phyloP scores from a whole-genome alignment of 2,888 invertebrate species.

The Tetragnatha montana region DNA sequence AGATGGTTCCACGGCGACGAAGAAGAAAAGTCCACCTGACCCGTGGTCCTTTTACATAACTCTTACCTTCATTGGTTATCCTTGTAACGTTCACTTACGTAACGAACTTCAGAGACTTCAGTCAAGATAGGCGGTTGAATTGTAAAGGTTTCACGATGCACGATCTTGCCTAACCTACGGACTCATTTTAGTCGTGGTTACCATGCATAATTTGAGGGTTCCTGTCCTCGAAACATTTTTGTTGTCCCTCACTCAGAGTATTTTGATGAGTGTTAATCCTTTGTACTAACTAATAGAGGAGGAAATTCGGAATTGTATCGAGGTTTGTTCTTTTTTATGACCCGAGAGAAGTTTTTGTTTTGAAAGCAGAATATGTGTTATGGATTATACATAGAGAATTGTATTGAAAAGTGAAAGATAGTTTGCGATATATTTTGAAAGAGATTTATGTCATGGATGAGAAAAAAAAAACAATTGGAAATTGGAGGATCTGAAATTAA shows the following conservation, averaged over 20 bases:
- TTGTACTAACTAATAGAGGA: too few species aligned
- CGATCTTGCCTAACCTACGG: neutral
- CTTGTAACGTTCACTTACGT: neutral
- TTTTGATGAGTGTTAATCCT: neutral
- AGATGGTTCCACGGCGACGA: neutral
- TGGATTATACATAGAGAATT: too few species aligned
- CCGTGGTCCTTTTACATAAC: conserved; percentile 17
- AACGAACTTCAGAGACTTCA: neutral
- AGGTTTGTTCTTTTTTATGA: too few species aligned
- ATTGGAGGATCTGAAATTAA: too few species aligned
- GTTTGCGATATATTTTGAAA: too few species aligned
- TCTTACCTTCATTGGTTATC: conserved; percentile 2
- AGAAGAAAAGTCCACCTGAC: neutral
- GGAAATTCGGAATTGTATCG: too few species aligned
- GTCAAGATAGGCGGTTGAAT: neutral
- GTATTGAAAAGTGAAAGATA: too few species aligned
- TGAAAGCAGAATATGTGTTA: too few species aligned
- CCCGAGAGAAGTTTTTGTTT: too few species aligned
- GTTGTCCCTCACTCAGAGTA: neutral
- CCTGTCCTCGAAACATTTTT: neutral
- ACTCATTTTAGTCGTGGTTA: neutral
- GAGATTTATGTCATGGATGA: too few species aligned
- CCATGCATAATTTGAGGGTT: neutral
- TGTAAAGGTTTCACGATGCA: neutral
- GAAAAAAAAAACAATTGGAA: too few species aligned